These are phyloP conservation scores for Myrmecophaga tridactyla DNA, from an alignment of 2,113 vertebrate genomes.

Conservation along the genomic window DNA sequence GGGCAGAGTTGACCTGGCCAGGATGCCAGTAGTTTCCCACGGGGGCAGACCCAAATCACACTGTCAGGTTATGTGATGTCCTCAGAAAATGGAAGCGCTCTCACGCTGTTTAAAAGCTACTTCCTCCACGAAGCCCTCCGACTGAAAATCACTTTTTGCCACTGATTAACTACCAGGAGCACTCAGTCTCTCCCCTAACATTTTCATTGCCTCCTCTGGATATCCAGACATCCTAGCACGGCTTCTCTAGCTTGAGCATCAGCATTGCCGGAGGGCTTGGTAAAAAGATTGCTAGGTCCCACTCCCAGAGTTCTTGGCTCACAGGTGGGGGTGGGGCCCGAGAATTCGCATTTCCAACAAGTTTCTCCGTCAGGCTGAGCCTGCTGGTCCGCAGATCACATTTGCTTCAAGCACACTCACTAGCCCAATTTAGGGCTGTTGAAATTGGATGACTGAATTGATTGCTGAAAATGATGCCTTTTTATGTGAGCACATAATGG, in stretches of 20 bases:
- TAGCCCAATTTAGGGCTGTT: not conserved
- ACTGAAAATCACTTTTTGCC: not conserved
- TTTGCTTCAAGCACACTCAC: not conserved
- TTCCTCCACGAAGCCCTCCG: not conserved
- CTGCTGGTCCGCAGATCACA: not conserved
- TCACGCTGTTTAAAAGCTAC: not conserved
- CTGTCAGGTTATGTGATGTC: not conserved
- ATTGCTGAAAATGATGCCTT: not conserved
- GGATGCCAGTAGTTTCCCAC: not conserved
- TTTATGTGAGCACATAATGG: not conserved
- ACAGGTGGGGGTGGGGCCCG: not conserved
- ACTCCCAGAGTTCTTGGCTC: not conserved
- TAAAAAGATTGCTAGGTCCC: not conserved
- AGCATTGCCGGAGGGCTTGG: not conserved
- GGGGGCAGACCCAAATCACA: not conserved
- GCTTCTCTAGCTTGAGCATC: not conserved
- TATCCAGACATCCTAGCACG: not conserved
- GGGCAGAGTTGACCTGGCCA: not conserved
- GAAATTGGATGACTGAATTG: not conserved
- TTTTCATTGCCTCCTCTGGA: not conserved
- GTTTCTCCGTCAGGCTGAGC: accelerated
- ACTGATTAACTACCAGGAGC: not conserved
- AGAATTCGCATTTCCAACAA: not conserved
- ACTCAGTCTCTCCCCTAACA: not conserved
- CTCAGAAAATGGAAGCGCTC: not conserved